Conservation (phyloP, 2,797 vertebrate genomes). For the Gymnoscopelus microlampas region DNA sequence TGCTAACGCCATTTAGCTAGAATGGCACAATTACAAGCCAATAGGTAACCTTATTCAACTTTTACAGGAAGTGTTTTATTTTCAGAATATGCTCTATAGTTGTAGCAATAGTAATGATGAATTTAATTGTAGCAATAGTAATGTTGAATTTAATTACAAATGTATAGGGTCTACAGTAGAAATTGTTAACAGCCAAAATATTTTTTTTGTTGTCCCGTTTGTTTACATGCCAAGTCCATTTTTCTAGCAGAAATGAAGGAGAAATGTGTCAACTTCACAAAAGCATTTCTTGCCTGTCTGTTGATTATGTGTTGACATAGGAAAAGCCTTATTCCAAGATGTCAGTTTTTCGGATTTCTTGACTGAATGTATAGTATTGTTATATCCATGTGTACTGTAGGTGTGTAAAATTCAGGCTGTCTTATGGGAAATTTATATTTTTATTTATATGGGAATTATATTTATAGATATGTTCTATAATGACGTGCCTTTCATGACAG, state of each 20-base stretch:
- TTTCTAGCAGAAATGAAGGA: not conserved
- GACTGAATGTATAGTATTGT: constrained; percentile 39
- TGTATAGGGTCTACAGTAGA: constrained; percentile 5
- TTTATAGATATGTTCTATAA: constrained; percentile 73
- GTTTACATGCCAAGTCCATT: constrained; percentile 35
- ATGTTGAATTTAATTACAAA: constrained; percentile 30
- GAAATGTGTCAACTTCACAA: not conserved
- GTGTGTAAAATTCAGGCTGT: constrained; percentile 37
- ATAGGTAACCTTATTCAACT: constrained; percentile 30
- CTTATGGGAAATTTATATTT: constrained; percentile 46
- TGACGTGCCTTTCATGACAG: constrained; percentile 59
- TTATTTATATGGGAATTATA: constrained; percentile 72
- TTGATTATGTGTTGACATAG: constrained; percentile 25
- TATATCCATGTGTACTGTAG: constrained; percentile 31
- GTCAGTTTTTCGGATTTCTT: constrained; percentile 25
- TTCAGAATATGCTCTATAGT: constrained; percentile 58
- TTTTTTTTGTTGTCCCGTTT: constrained; percentile 9
- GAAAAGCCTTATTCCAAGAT: constrained; percentile 19
- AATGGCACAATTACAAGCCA: constrained; percentile 27
- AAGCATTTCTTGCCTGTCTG: constrained; percentile 7
- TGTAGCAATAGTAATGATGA: constrained; percentile 24
- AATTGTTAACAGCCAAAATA: constrained; percentile 28
- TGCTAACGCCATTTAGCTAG: constrained; percentile 44
- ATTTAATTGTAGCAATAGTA: constrained; percentile 32
- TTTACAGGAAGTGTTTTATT: constrained; percentile 40